Conservation (phyloP, 2,113 vertebrate genomes). For the Elgaria multicarinata region DNA sequence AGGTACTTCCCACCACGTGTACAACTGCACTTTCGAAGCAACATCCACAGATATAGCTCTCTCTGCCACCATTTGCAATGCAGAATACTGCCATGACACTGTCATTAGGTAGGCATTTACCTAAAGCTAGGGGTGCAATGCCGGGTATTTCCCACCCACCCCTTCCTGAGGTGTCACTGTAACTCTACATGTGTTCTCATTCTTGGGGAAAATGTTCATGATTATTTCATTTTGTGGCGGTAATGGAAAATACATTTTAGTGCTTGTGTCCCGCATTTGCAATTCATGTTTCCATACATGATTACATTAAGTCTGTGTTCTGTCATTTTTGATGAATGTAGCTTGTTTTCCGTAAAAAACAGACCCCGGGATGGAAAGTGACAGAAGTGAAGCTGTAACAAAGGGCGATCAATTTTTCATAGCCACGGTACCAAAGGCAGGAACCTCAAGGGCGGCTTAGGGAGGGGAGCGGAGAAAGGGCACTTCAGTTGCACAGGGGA, state of each 20-base stretch:
- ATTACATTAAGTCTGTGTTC: slow-evolving; percentile 97
- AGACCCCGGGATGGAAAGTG: slow-evolving; percentile 90
- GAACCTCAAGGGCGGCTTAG: slow-evolving; percentile 30
- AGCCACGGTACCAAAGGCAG: slow-evolving; percentile 66
- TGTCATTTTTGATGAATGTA: slow-evolving; percentile 98
- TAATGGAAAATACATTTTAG: slow-evolving; percentile 89
- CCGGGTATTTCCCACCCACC: slow-evolving; percentile 2
- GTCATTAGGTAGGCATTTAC: slow-evolving; percentile 37
- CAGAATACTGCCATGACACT: not conserved
- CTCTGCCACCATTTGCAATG: slow-evolving; percentile 22
- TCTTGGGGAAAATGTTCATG: slow-evolving; percentile 87
- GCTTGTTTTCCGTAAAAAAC: slow-evolving; percentile 94
- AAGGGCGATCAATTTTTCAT: slow-evolving; percentile 93
- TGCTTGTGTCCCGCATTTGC: slow-evolving; percentile 85
- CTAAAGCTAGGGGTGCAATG: slow-evolving; percentile 10
- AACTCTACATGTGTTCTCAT: slow-evolving; percentile 73
- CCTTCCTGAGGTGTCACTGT: slow-evolving; percentile 68
- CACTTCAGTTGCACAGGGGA: slow-evolving; percentile 17
- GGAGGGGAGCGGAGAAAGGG: slow-evolving; percentile 14
- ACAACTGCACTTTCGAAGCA: not conserved
- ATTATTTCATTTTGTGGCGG: slow-evolving; percentile 94
- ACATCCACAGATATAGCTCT: not conserved
- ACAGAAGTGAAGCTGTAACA: slow-evolving; percentile 95
- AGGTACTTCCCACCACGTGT: not conserved
- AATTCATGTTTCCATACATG: slow-evolving; percentile 95